A percentile compares a stretch with the other conserved stretches of the same genome.
These are phyloP conservation scores for Penaeus indicus DNA, from an alignment of 1,140 invertebrate species.

Conservation along the genomic window DNA sequence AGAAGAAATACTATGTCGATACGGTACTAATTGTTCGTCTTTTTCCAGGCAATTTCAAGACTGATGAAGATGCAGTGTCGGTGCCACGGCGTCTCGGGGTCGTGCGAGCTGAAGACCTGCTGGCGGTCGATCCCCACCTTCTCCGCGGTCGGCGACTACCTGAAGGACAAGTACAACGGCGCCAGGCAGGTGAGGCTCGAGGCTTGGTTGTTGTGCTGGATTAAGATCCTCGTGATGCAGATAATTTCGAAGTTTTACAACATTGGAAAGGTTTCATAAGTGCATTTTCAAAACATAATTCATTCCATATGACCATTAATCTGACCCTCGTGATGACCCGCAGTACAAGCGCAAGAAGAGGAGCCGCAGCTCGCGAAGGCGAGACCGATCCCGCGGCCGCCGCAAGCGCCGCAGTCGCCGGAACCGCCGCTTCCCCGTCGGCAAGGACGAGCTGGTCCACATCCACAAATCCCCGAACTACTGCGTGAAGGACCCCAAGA, in stretches of 20 bases:
- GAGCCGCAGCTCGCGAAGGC: slow-evolving; percentile 68
- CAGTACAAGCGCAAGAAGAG: slow-evolving; percentile 66
- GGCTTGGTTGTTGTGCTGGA: no score
- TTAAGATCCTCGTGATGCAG: background rate
- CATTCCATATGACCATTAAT: no score
- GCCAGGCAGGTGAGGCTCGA: slow-evolving; percentile 62
- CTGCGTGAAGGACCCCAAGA: slow-evolving; percentile 74
- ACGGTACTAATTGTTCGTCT: background rate
- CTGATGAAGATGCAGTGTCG: slow-evolving; percentile 77
- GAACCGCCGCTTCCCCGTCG: slow-evolving; percentile 67
- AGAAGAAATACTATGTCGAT: background rate
- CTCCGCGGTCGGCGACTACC: slow-evolving; percentile 73
- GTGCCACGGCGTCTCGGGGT: slow-evolving; percentile 78
- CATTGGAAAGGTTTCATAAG: slow-evolving; percentile 55
- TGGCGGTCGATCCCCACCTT: slow-evolving; percentile 75
- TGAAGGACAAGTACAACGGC: slow-evolving; percentile 74
- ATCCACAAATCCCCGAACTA: slow-evolving; percentile 78
- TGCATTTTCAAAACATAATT: no score
- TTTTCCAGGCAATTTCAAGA: slow-evolving; percentile 70
- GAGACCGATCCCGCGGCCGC: slow-evolving; percentile 68
- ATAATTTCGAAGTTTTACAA: background rate
- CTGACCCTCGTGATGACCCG: background rate
- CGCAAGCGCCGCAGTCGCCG: slow-evolving; percentile 68
- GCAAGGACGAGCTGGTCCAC: slow-evolving; percentile 76
- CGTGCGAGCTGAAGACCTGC: slow-evolving; percentile 79